phyloP scores from a whole-genome alignment of 2,888 invertebrate species.

The Spicauda simplicius region DNA sequence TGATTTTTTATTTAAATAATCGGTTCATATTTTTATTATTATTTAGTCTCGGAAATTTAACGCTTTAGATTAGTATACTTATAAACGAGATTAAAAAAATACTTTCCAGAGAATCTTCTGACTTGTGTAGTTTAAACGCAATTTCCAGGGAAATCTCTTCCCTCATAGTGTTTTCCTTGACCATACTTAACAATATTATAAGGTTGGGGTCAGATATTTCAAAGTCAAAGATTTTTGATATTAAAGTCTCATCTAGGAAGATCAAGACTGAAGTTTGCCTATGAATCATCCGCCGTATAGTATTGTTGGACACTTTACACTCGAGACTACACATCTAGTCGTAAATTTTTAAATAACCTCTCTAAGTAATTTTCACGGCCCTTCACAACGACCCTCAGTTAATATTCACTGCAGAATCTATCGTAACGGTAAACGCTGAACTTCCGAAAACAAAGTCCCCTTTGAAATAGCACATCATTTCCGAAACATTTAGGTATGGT shows the following conservation, averaged over 20 bases:
- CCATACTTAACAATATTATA: too few relatives aligned
- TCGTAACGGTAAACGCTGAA: slow-evolving; percentile 33
- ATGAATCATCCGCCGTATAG: slow-evolving; percentile 37
- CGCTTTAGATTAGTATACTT: too few relatives aligned
- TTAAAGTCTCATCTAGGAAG: not conserved
- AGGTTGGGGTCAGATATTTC: not conserved
- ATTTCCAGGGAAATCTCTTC: too few relatives aligned
- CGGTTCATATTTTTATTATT: too few relatives aligned
- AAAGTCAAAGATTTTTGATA: not conserved
- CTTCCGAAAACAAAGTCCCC: slow-evolving; percentile 37
- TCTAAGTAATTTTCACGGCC: slow-evolving; percentile 34
- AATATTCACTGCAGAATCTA: slow-evolving; percentile 35
- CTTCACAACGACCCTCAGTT: slow-evolving; percentile 25
- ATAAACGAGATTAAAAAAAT: too few relatives aligned
- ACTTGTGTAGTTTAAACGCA: too few relatives aligned
- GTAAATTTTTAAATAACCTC: slow-evolving; percentile 38
- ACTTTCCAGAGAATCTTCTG: too few relatives aligned
- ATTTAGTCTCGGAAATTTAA: too few relatives aligned
- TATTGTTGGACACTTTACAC: slow-evolving; percentile 35
- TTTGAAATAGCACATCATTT: slow-evolving; percentile 32
- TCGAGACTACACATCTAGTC: slow-evolving; percentile 34
- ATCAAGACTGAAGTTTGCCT: slow-evolving; percentile 32
- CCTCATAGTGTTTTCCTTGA: too few relatives aligned
- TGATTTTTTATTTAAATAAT: too few relatives aligned
- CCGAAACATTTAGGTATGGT: slow-evolving; percentile 31